phyloP scores from a whole-genome alignment of 2,888 invertebrate genomes.

The Acleris literana region DNA sequence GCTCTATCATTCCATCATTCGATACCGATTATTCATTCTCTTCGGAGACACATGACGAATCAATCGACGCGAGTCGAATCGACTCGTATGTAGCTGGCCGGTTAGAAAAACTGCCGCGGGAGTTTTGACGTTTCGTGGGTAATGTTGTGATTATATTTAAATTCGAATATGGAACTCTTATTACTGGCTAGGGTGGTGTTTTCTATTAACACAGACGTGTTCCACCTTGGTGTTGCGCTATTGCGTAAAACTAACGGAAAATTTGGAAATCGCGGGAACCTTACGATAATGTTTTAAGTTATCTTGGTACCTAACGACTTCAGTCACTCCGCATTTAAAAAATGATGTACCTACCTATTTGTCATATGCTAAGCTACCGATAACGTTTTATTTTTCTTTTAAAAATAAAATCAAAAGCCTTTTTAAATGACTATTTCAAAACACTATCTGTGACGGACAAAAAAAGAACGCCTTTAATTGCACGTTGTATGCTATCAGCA shows the following conservation, averaged over 20 bases:
- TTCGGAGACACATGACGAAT: conserved; percentile 81
- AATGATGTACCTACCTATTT: too few species aligned
- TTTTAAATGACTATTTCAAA: conserved; percentile 44
- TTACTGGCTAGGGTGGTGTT: conserved; percentile 1
- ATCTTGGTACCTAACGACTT: too few species aligned
- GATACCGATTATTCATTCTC: conserved; percentile 77
- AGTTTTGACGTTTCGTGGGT: conserved; percentile 14
- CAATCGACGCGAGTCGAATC: conserved; percentile 70
- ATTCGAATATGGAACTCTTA: conserved; percentile 19
- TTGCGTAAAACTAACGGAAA: too few species aligned
- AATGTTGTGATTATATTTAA: conserved; percentile 1
- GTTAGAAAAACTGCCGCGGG: conserved; percentile 28
- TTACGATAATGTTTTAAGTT: too few species aligned
- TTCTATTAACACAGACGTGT: too few species aligned
- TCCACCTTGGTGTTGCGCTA: too few species aligned
- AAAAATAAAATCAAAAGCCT: conserved; percentile 28
- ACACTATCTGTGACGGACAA: conserved; percentile 58
- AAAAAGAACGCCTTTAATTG: conserved; percentile 61
- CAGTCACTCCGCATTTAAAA: too few species aligned
- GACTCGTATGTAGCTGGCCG: conserved; percentile 46
- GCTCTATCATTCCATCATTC: conserved; percentile 26
- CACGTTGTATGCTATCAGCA: conserved; percentile 45
- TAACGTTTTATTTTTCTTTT: conserved; percentile 9
- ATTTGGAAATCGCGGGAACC: too few species aligned
- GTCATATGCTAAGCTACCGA: conserved; percentile 1